phyloP scores from a whole-genome alignment of 2,888 invertebrate genomes.

The Cantharis lateralis region DNA sequence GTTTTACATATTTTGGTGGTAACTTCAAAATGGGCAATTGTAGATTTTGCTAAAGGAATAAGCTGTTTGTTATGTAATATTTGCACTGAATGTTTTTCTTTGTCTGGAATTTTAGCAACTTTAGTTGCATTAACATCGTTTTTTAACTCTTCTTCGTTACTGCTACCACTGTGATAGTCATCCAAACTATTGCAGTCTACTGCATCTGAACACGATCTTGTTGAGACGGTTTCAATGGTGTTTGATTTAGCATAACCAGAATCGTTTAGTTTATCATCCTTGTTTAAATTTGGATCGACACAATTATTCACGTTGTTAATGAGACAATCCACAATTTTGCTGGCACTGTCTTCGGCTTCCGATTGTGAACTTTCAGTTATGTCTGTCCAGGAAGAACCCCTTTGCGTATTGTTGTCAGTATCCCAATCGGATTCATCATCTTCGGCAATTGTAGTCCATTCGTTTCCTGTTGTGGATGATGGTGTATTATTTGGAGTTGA shows the following conservation, averaged over 20 bases:
- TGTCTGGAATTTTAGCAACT: neutral
- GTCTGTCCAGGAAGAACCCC: neutral
- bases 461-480: neutral
- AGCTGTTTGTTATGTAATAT: neutral
- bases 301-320: neutral
- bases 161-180: constrained; percentile 7
- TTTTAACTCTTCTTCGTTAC: neutral
- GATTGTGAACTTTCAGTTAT: neutral
- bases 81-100: neutral
- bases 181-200: constrained; percentile 22
- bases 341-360: neutral
- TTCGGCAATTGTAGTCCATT: neutral
- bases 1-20: neutral
- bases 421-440: constrained; percentile 14
- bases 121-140: neutral
- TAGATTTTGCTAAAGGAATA: neutral
- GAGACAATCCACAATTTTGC: neutral
- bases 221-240: constrained; percentile 40
- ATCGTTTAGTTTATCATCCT: constrained; percentile 29
- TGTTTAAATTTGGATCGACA: neutral
- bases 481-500: constrained; percentile 14
- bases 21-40: neutral
- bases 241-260: constrained; percentile 48
- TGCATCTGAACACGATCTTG: constrained; percentile 27
- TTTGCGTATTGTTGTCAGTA: neutral